Evolutionary conservation across 2,888 invertebrate genomes (phyloP).

Genomic region (Galeruca laticollis): DNA sequence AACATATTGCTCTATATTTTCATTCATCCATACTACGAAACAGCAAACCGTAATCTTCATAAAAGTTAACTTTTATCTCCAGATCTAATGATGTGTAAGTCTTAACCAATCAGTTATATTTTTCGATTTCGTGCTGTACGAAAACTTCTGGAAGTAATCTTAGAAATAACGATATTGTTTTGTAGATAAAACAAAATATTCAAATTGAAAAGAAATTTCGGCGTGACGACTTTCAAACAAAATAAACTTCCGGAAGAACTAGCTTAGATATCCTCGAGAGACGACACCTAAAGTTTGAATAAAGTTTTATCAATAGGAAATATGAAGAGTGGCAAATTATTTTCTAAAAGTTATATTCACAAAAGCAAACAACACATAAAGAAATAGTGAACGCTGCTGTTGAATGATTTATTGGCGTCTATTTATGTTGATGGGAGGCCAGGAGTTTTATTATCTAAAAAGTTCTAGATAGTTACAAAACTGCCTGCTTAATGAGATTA

Average conservation of each 20-base stretch:
- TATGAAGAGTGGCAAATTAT: conserved; percentile 9
- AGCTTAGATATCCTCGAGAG: neutral
- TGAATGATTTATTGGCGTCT: neutral
- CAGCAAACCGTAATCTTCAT: too few species aligned
- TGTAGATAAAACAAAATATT: neutral
- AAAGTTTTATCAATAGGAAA: conserved; percentile 6
- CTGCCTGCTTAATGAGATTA: too few species aligned
- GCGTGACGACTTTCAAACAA: neutral
- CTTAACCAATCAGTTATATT: neutral
- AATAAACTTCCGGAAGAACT: neutral
- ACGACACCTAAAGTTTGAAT: neutral
- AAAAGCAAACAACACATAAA: neutral
- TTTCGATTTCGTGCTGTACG: neutral
- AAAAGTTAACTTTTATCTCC: too few species aligned
- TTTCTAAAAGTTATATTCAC: neutral
- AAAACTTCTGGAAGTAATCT: neutral
- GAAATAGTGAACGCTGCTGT: neutral
- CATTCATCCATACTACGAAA: too few species aligned
- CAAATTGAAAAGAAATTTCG: neutral
- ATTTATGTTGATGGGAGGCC: too few species aligned
- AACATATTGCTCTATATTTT: too few species aligned
- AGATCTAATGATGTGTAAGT: too few species aligned
- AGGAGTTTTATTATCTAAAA: too few species aligned
- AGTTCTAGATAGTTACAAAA: too few species aligned
- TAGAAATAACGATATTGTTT: neutral